These are phyloP conservation scores for Lydus trimaculatus DNA, from an alignment of 2,888 invertebrate species.

Conservation along the genomic window DNA sequence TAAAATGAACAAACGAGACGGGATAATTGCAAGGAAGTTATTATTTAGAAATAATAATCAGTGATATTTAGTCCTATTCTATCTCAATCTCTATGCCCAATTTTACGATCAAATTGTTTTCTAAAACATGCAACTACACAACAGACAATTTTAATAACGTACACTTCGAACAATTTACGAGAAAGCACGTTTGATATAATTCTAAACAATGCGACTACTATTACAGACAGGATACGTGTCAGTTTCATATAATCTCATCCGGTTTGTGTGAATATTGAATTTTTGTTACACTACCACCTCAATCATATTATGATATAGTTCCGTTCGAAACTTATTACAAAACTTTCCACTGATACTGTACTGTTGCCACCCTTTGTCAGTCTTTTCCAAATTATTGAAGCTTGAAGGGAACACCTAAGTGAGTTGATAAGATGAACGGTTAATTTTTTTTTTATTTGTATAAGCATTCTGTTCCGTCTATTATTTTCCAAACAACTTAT, in stretches of 20 bases:
- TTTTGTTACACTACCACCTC: not conserved
- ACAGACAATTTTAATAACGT: not conserved
- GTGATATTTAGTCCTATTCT: too few relatives aligned
- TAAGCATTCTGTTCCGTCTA: too few relatives aligned
- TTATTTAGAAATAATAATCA: too few relatives aligned
- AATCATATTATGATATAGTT: not conserved
- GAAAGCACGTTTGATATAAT: not conserved
- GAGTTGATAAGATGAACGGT: not conserved
- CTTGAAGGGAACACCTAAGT: not conserved
- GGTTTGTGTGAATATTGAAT: not conserved
- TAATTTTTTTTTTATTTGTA: too few relatives aligned
- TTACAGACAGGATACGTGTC: not conserved
- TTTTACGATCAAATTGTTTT: too few relatives aligned
- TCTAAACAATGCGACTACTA: not conserved
- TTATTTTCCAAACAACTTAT: too few relatives aligned
- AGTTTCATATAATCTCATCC: not conserved
- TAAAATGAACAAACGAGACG: not conserved
- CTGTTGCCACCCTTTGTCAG: not conserved
- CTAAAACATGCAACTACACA: too few relatives aligned
- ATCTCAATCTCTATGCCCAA: too few relatives aligned
- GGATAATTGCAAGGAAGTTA: too few relatives aligned
- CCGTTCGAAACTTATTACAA: not conserved
- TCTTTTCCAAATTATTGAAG: not conserved
- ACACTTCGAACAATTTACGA: not conserved
- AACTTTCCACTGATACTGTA: not conserved